Base-by-base conservation (phyloP, 2,113 vertebrate species). In the Grammomys surdaster region DNA sequence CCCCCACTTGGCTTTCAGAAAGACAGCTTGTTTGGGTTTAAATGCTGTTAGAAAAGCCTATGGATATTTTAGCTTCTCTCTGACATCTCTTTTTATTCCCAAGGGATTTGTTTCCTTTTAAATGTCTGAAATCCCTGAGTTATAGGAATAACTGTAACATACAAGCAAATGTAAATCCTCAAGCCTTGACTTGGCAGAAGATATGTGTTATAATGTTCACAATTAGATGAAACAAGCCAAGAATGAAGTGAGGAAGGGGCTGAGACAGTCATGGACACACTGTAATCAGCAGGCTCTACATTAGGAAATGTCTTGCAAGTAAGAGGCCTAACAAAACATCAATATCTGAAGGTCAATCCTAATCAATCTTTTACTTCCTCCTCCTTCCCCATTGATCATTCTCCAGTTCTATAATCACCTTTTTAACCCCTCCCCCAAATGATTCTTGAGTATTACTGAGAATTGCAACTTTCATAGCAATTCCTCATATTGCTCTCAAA, bases 61-160 rank as follows among this genome's bases (percentile, higher is more conserved):
- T 22, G 60, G 36, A 13, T 92, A 82, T 90, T 75, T 91, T 65
- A 91, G 75, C 58, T 88, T 95, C 89, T 76, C 22, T 94, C 67
- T 46, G 14, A 56, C 11, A 69, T 51, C 58, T 69, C 63, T 92
- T 9, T 89, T 33, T 91, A 95, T 77, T 82, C 12, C 22, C 11
- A 67, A 72, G 67, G 24, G 81, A 70, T 95, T 94, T 95, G 85
- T 46, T 89, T 80, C 95, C 81, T 78, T 78, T 46, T 63, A 75
- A 81, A 75, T 81, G 91, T 93, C 73, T 65, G 63, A 96, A 97
- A 95, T 94, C 65, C 54, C 93, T 86, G 65, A 72, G 46, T 85
- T 94, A 86, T 92, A 94, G 54, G n/a, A 88, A 69, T 87, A 96
- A 92, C 65, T 88, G 40, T 93, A 88, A 96, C 65, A 92, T 1